phyloP scores from a whole-genome alignment of 2,888 invertebrate genomes.

The Scelioninae gen. 1 region DNA sequence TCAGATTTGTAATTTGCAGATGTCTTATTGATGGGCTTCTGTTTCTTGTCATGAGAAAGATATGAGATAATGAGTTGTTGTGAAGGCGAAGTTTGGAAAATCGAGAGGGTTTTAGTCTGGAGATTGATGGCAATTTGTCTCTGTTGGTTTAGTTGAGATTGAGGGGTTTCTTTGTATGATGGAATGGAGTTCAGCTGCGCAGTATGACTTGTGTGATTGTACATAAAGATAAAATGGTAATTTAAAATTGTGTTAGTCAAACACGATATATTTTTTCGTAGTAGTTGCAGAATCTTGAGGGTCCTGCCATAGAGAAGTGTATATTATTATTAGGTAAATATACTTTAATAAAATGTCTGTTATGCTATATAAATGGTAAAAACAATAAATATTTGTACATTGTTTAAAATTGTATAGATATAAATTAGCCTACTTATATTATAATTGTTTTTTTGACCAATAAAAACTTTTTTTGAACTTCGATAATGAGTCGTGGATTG shows the following conservation, averaged over 20 bases:
- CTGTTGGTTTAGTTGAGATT: neutral
- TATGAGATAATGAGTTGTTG: too few relatives aligned
- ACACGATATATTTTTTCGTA: neutral
- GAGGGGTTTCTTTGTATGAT: neutral
- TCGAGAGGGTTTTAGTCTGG: neutral
- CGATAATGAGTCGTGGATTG: too few relatives aligned
- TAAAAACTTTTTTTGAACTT: too few relatives aligned
- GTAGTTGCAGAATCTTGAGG: neutral
- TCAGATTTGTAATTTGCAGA: too few relatives aligned
- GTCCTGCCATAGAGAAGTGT: neutral
- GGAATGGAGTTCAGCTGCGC: neutral
- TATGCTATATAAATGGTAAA: too few relatives aligned
- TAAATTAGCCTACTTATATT: too few relatives aligned
- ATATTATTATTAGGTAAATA: neutral
- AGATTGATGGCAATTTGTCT: neutral
- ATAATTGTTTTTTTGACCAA: too few relatives aligned
- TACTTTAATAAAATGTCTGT: too few relatives aligned
- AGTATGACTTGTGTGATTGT: neutral
- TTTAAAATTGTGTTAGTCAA: conserved; percentile 3
- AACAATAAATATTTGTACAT: too few relatives aligned
- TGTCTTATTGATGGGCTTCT: too few relatives aligned
- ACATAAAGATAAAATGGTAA: neutral
- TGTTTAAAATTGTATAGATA: too few relatives aligned
- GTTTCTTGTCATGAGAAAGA: neutral
- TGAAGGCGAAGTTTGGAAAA: too few relatives aligned